A percentile compares a stretch with the other conserved stretches of the same genome.
phyloP scores from a whole-genome alignment of 2,797 vertebrate genomes.

The Acanthopagrus latus region DNA sequence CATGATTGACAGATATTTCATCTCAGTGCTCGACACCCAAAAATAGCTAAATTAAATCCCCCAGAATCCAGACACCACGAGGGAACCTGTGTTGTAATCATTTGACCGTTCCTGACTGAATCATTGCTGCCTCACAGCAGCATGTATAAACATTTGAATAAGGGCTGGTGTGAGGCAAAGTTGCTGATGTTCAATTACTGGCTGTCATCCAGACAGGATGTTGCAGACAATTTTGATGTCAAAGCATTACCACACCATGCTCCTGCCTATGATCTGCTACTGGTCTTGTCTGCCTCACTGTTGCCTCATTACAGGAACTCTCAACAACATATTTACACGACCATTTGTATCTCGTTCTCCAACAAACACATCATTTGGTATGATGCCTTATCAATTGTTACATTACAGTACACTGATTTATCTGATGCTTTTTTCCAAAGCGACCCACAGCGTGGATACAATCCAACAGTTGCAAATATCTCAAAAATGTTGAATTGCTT shows the following conservation, averaged over 20 bases:
- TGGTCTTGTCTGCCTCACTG: neutral
- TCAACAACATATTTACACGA: neutral
- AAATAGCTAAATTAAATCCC: slow-evolving; percentile 42
- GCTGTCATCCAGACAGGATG: slow-evolving; percentile 12
- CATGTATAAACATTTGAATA: slow-evolving; percentile 2
- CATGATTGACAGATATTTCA: slow-evolving; percentile 70
- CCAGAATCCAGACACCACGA: slow-evolving; percentile 22
- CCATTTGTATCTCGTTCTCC: neutral
- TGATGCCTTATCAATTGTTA: neutral
- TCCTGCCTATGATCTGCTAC: neutral
- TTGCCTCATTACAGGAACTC: neutral
- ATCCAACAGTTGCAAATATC: neutral
- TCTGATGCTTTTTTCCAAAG: neutral
- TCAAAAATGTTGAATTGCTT: neutral
- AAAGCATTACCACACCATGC: neutral
- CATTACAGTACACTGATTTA: neutral
- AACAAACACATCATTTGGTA: neutral
- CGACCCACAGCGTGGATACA: neutral
- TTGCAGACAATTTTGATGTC: neutral
- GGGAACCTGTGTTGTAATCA: neutral
- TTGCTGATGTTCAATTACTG: neutral
- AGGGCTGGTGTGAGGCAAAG: neutral
- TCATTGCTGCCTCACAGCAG: neutral
- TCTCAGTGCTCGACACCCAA: slow-evolving; percentile 36
- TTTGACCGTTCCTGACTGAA: slow-evolving; percentile 5